Percentiles rank a stretch among this genome's conserved stretches.
Conservation (phyloP, 2,797 vertebrate genomes). For the Podarcis lilfordi region DNA sequence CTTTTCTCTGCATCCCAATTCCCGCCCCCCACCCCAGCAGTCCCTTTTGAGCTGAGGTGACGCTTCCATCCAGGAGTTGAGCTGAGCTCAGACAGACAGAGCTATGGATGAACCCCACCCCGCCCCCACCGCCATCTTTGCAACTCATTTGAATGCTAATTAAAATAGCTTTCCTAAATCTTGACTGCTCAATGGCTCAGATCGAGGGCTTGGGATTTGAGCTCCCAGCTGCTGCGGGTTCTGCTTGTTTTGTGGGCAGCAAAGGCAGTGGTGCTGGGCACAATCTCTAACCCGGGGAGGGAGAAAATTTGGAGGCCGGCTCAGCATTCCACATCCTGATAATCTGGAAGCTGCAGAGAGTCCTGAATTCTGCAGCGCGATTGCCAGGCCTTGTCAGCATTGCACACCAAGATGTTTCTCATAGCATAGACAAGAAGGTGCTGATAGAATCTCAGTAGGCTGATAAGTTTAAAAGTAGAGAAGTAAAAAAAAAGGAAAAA, state of each 20-base stretch:
- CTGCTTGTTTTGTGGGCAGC: no score
- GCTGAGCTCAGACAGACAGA: neutral
- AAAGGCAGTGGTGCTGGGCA: neutral
- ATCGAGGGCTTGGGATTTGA: neutral
- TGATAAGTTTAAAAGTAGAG: no score
- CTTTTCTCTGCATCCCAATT: neutral
- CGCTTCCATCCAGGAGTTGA: neutral
- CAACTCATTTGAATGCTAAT: neutral
- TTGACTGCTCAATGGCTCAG: neutral
- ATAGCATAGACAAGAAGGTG: no score
- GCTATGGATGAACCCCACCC: neutral
- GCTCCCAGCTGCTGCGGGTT: neutral
- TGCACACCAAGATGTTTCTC: no score
- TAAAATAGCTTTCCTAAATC: neutral
- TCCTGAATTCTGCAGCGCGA: no score
- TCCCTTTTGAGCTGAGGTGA: neutral
- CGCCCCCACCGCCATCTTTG: neutral
- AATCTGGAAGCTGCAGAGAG: no score
- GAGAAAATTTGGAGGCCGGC: neutral
- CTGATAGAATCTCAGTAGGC: no score
- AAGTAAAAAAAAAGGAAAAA: no score
- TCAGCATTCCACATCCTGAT: neutral
- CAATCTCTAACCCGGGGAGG: neutral
- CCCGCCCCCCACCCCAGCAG: no score
- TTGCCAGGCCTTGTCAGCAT: no score